Evolutionary conservation across 2,888 invertebrate genomes (phyloP).

Genomic region (Meliscaeva auricollis): DNA sequence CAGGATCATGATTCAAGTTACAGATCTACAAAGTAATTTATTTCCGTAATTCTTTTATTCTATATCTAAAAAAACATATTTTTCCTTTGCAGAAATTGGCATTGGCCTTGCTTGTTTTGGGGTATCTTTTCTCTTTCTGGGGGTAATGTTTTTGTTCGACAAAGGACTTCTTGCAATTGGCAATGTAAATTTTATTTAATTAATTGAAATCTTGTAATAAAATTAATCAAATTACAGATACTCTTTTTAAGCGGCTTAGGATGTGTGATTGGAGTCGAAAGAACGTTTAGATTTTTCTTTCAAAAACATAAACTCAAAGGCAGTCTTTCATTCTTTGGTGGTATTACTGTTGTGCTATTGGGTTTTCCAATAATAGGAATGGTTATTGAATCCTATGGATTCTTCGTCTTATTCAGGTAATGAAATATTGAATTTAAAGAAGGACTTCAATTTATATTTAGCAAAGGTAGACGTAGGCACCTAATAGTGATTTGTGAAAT

Average conservation of each 20-base stretch:
- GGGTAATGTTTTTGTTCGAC: slow-evolving; percentile 96
- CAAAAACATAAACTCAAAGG: slow-evolving; percentile 98
- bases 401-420: slow-evolving; percentile 93
- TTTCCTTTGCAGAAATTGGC: slow-evolving; percentile 92
- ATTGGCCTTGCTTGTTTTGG: slow-evolving; percentile 98
- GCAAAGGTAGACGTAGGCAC: no score
- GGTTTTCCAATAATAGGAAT: slow-evolving; percentile 99
- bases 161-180: slow-evolving; percentile 99
- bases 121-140: slow-evolving; percentile 96
- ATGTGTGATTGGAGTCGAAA: slow-evolving; percentile 97
- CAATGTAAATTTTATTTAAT: slow-evolving; percentile 88
- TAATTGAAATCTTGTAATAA: slow-evolving; percentile 17
- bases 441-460: no score
- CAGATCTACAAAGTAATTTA: slow-evolving; percentile 92
- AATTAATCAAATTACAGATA: slow-evolving; percentile 88
- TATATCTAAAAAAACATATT: slow-evolving; percentile 6
- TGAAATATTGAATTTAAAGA: slow-evolving; percentile 53
- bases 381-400: slow-evolving; percentile 98
- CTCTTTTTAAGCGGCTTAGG: slow-evolving; percentile 97
- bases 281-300: slow-evolving; percentile 99
- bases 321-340: slow-evolving; percentile 95
- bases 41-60: background rate
- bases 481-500: no score
- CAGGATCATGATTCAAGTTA: slow-evolving; percentile 90
- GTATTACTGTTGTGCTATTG: slow-evolving; percentile 94